Conservation (phyloP, 2,797 vertebrate genomes). For the Oreochromis mossambicus region DNA sequence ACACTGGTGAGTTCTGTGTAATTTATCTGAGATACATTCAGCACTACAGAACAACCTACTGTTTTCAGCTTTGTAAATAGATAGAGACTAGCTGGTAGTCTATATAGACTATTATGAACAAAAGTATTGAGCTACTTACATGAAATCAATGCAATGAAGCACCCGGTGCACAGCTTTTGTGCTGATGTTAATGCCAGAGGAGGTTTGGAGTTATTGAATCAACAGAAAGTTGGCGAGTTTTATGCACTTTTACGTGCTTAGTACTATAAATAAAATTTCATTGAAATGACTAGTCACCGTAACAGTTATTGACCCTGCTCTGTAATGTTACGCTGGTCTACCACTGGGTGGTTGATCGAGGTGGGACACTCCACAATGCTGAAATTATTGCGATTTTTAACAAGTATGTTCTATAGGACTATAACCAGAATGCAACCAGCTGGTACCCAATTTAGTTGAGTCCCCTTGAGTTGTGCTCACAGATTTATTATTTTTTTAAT, state of each 20-base stretch:
- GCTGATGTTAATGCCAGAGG: not conserved
- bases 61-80: not conserved
- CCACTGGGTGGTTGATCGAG: not conserved
- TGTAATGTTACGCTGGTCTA: not conserved
- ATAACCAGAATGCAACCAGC: not conserved
- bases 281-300: not conserved
- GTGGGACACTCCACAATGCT: not conserved
- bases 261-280: not conserved
- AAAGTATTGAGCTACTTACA: not conserved
- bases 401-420: not conserved
- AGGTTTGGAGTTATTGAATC: not conserved
- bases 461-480: not conserved
- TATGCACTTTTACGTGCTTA: not conserved
- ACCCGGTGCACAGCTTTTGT: not conserved
- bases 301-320: not conserved
- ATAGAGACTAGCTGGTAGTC: not conserved
- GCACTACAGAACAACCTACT: not conserved
- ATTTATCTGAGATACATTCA: not conserved
- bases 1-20: not conserved
- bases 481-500: not conserved
- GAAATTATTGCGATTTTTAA: not conserved
- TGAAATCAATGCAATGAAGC: not conserved
- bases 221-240: not conserved
- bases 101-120: not conserved
- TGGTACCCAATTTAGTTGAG: rapidly evolving